These are phyloP conservation scores for Prunella fulvescens DNA, from an alignment of 2,113 vertebrate species.

Conservation along the genomic window DNA sequence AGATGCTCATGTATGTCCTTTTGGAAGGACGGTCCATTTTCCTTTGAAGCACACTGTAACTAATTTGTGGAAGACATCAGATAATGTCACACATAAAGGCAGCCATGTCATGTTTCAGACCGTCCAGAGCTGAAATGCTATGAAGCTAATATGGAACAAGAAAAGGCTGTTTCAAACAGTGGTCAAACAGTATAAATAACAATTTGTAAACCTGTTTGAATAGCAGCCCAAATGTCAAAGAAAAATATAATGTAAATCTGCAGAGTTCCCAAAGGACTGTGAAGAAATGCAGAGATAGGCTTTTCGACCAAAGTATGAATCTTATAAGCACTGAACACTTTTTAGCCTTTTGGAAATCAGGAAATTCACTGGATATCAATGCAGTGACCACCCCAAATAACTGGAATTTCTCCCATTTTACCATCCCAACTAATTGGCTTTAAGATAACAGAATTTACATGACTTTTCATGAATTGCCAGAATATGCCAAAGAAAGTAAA, in stretches of 20 bases:
- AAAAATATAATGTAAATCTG: neutral
- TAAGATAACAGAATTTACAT: neutral
- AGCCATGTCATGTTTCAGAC: neutral
- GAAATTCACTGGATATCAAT: neutral
- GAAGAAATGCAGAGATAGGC: neutral
- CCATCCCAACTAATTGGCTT: neutral
- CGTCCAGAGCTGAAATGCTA: neutral
- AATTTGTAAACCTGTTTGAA: neutral
- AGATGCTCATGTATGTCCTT: neutral
- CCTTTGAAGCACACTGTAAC: neutral
- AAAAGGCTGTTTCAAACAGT: neutral
- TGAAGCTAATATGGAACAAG: neutral
- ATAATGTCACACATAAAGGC: conserved; percentile 18
- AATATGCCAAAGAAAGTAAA: neutral
- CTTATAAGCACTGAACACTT: neutral
- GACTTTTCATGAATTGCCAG: neutral
- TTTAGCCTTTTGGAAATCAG: neutral
- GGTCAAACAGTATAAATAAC: neutral
- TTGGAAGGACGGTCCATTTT: neutral
- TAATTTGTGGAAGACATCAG: conserved; percentile 2
- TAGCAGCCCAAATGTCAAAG: neutral
- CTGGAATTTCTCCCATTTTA: neutral
- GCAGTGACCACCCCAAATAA: neutral
- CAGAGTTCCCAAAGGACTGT: neutral
- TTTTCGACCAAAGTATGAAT: neutral